A percentile compares a stretch with the other conserved stretches of the same genome.
These are phyloP conservation scores for Dinomys branickii DNA, from an alignment of 2,113 vertebrate species.

Conservation along the genomic window DNA sequence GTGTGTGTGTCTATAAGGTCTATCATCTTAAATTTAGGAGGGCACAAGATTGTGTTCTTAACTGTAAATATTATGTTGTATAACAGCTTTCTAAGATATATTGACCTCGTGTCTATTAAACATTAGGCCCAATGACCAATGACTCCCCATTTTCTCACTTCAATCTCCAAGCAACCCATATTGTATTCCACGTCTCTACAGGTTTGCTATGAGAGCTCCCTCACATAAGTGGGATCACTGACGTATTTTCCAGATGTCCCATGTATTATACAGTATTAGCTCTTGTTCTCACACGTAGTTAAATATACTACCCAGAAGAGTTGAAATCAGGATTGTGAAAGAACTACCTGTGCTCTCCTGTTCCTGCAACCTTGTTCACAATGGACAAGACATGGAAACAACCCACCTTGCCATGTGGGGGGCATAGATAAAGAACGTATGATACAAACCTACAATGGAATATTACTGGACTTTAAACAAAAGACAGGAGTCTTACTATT, in stretches of 20 bases:
- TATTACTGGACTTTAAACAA: neutral
- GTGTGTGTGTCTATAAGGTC: neutral
- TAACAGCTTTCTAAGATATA: neutral
- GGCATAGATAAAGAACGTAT: neutral
- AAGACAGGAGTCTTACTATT: neutral
- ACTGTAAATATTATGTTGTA: neutral
- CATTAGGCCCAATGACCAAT: neutral
- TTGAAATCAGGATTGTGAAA: neutral
- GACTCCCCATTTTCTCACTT: neutral
- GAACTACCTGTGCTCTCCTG: neutral
- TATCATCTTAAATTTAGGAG: neutral
- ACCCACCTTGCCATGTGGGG: fast-evolving
- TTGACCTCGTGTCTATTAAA: neutral
- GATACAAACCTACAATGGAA: neutral
- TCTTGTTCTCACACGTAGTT: neutral
- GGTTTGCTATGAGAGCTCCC: neutral
- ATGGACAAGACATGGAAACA: neutral
- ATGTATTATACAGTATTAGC: neutral
- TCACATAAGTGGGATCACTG: neutral
- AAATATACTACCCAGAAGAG: neutral
- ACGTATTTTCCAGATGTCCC: neutral
- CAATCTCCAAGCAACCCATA: neutral
- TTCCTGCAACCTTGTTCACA: neutral
- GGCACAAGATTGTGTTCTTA: neutral
- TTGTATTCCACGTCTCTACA: neutral